Base-by-base conservation (phyloP, 2,888 invertebrate species). In the Plagodis pulveraria region DNA sequence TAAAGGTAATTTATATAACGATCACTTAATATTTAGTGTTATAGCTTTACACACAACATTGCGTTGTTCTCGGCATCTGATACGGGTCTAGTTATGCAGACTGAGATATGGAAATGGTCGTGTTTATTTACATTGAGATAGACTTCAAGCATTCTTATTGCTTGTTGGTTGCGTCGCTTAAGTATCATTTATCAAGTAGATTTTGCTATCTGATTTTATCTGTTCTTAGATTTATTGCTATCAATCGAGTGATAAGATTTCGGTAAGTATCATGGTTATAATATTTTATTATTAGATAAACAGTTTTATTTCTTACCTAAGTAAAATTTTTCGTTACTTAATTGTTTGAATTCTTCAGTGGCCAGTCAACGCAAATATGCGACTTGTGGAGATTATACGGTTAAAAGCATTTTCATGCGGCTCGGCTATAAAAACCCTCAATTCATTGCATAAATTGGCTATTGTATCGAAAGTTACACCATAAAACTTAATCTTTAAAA, bases 391-490 rank as follows among this genome's bases (percentile, higher is more conserved):
- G 61, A 64, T 66, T 68, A 42, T 6, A 5, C 42, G 53, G 47
- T 8, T 5, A 11, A 43, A 55, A 52, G 46, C n/a, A 54, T 48
- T 58, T 56, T 44, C 43, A 11, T 45, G 45, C 36, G 41, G 44
- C 59, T 56, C 48, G 50, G 54, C 32, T 45, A 45, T 59, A 60
- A 76, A 75, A 74, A 77, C 71, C 59, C 62, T 41, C 68, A 67
- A 72, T 66, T 69, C 74, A 73, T 67, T 66, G 60, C 53, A 64
- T 66, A 73, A 78, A 80, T 76, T 78, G 76, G 71, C 76, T 70
- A 80, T 81, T 80, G 83, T 80, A 78, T 76, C 68, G 71, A 72
- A 72, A 69, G 71, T 69, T 72, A 74, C 73, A 70, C 67, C 66
- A 73, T 71, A 76, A 75, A 75, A 68, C 69, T 76, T 72, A 76